Conservation (phyloP, 1,140 invertebrate species). For the Probaryconus sp. region DNA sequence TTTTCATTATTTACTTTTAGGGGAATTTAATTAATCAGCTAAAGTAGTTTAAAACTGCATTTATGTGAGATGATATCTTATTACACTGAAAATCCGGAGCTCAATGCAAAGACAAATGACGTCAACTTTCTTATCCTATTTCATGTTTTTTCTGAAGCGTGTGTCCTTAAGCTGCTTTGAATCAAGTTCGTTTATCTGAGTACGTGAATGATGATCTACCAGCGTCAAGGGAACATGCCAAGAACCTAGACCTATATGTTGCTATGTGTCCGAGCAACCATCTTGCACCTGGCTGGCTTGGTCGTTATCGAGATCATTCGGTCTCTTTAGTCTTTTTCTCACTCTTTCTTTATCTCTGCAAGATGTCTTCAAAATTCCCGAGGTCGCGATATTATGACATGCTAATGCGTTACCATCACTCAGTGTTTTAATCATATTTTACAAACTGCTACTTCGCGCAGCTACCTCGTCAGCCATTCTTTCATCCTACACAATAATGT, state of each 20-base stretch:
- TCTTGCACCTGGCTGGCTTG: constrained; percentile 43
- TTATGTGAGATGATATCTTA: constrained; percentile 28
- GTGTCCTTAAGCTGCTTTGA: constrained; percentile 45
- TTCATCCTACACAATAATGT: too few relatives aligned
- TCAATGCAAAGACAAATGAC: constrained; percentile 41
- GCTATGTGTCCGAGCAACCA: constrained; percentile 27
- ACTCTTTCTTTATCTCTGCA: constrained; percentile 36
- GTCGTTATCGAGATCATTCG: constrained; percentile 54
- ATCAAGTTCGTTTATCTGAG: constrained; percentile 49
- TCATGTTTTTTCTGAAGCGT: constrained; percentile 37
- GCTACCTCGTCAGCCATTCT: background rate
- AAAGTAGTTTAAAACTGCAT: constrained; percentile 2
- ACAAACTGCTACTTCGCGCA: background rate
- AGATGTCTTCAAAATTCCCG: constrained; percentile 40
- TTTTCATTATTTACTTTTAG: too few relatives aligned
- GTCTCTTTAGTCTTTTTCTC: constrained; percentile 48
- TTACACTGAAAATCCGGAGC: constrained; percentile 16
- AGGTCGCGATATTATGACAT: constrained; percentile 45
- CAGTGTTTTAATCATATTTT: background rate
- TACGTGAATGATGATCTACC: constrained; percentile 53
- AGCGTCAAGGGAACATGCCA: constrained; percentile 43
- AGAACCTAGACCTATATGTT: constrained; percentile 48
- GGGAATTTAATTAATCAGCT: constrained; percentile 14
- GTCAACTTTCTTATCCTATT: constrained; percentile 44
- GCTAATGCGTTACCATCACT: constrained; percentile 27